Base-by-base conservation (phyloP, 2,797 vertebrate species). In the Phalanger gymnotis region DNA sequence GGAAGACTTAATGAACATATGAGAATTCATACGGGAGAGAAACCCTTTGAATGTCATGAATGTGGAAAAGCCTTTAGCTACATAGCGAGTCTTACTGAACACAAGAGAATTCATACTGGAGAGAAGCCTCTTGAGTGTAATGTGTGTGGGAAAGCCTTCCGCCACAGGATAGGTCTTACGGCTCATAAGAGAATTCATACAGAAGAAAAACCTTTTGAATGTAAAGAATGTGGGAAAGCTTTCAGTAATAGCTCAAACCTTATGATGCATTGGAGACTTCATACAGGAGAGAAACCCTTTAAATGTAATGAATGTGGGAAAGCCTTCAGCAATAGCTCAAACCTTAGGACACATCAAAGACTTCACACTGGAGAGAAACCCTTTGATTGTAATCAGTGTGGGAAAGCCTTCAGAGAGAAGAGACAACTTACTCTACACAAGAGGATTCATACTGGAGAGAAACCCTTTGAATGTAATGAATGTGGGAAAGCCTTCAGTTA, bases 201-300 rank as follows among this genome's bases (percentile, higher is more conserved):
- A 25, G 97, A 97, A 93, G 98, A 98, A 94, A 98, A 97, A 55
- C 97, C 97, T 5, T 98, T 97, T 58, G 95, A 96, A 94, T 98
- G 98, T 95, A 97, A 98, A 94, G 98, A 98, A 90, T 98, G 98
- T 91, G 97, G 98, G 31, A 98, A 98, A 95, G 97, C 96, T 90
- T 98, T 98, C 90, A 97, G 97, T 27, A 97, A 98, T 94, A 98
- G 98, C 66, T 98, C 98, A 34, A 98, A 98, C 95, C 98, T 98
- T 16, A 97, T 98, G 91, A 97, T 97, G 89, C 98, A 98, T 94
- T 98, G 97, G 96, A 98, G 97, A 91, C 97, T 97, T 93, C 98
- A 98, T 93, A 98, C 98, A 54, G 98, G 98, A 89, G 93, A 93
- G 94, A 95, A 95, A 56, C 57, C 94, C 6, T 96, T 95, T n/a